phyloP scores from a whole-genome alignment of 2,113 vertebrate genomes.

The Todiramphus chloris region DNA sequence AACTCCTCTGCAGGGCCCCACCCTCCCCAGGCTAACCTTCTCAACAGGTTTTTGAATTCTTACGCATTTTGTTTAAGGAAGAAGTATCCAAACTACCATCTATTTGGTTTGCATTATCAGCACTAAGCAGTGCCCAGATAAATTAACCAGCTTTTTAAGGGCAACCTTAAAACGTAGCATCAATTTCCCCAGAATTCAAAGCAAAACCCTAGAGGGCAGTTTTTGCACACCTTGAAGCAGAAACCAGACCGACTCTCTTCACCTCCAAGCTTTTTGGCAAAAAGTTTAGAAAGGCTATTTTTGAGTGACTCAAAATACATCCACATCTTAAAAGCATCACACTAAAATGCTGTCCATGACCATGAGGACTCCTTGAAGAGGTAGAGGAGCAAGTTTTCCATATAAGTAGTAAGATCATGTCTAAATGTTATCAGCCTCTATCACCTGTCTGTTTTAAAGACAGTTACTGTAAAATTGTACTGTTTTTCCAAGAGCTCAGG shows the following conservation, averaged over 20 bases:
- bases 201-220: not conserved
- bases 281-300: not conserved
- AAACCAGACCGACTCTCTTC: not conserved
- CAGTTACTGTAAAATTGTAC: not conserved
- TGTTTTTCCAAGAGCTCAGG: not conserved
- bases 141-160: not conserved
- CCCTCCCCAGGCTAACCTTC: conserved; percentile 14
- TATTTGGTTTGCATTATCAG: not conserved
- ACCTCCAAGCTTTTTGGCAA: not conserved
- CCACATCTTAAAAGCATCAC: not conserved
- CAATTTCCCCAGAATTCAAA: not conserved
- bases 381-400: not conserved
- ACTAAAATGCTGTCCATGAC: not conserved
- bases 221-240: not conserved
- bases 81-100: not conserved
- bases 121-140: not conserved
- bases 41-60: not conserved
- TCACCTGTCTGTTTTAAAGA: not conserved
- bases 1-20: not conserved
- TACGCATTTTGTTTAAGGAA: not conserved
- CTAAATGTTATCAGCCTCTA: not conserved
- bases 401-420: not conserved
- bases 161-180: not conserved
- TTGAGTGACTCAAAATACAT: not conserved
- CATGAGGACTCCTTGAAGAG: not conserved